Conservation (phyloP, 2,797 vertebrate genomes). For the Podargus strigoides region DNA sequence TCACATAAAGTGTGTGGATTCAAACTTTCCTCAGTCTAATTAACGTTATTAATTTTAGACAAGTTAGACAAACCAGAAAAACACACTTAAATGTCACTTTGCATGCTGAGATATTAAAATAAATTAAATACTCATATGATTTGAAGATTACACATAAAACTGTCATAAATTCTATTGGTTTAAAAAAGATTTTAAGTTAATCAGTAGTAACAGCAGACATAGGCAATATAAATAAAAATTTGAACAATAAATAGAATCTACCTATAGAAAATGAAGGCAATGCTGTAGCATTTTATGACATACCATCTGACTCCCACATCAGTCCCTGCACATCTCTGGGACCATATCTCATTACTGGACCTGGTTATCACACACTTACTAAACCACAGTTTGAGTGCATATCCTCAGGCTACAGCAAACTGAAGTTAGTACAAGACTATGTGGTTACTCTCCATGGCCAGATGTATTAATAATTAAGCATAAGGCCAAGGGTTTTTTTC, state of each 20-base stretch:
- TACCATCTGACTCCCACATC: not conserved
- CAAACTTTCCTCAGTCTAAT: not conserved
- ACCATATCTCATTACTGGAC: not conserved
- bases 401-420: not conserved
- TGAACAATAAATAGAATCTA: not conserved
- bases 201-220: not conserved
- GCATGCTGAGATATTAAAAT: not conserved
- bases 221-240: not conserved
- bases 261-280: not conserved
- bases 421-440: not conserved
- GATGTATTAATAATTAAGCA: not conserved
- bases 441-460: not conserved
- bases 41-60: not conserved
- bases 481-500: not conserved
- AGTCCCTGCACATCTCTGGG: not conserved
- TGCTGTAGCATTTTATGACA: not conserved
- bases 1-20: not conserved
- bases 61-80: not conserved
- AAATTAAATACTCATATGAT: not conserved
- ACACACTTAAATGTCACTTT: accelerated
- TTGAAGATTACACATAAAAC: not conserved
- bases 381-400: not conserved
- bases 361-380: not conserved
- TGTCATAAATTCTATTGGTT: not conserved
- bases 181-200: not conserved